Percentiles rank a stretch among this genome's conserved stretches.
These are phyloP conservation scores for Hylaea fasciaria DNA, from an alignment of 2,888 invertebrate species.

Conservation along the genomic window DNA sequence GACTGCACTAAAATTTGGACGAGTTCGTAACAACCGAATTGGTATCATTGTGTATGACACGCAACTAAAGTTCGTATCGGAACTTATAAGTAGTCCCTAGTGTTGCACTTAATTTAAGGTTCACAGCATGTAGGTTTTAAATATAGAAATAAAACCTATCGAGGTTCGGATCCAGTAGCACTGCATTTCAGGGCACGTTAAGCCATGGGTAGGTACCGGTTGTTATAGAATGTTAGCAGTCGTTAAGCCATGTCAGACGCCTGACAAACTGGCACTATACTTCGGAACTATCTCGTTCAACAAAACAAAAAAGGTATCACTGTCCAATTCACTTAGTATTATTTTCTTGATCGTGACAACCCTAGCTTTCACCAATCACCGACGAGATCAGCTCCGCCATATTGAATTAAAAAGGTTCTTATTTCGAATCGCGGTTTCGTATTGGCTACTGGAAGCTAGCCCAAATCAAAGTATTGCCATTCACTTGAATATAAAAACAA, in stretches of 20 bases:
- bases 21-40: too few relatives aligned
- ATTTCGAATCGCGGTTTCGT: conserved; percentile 8
- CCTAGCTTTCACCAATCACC: background rate
- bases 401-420: conserved; percentile 8
- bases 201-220: too few relatives aligned
- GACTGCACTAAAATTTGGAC: too few relatives aligned
- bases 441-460: conserved; percentile 10
- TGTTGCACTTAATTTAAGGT: conserved; percentile 4
- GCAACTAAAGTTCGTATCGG: background rate
- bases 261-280: too few relatives aligned
- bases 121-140: background rate
- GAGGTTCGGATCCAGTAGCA: background rate
- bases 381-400: conserved; percentile 5
- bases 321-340: too few relatives aligned
- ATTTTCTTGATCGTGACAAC: background rate
- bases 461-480: conserved; percentile 4
- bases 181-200: too few relatives aligned
- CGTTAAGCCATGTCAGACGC: too few relatives aligned
- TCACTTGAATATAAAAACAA: conserved; percentile 11
- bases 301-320: too few relatives aligned
- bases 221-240: too few relatives aligned
- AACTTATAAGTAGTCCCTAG: background rate
- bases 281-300: background rate
- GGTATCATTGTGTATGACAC: background rate
- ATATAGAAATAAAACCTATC: background rate